phyloP scores from a whole-genome alignment of 1,140 invertebrate species.

The Meloidogyne hapla region DNA sequence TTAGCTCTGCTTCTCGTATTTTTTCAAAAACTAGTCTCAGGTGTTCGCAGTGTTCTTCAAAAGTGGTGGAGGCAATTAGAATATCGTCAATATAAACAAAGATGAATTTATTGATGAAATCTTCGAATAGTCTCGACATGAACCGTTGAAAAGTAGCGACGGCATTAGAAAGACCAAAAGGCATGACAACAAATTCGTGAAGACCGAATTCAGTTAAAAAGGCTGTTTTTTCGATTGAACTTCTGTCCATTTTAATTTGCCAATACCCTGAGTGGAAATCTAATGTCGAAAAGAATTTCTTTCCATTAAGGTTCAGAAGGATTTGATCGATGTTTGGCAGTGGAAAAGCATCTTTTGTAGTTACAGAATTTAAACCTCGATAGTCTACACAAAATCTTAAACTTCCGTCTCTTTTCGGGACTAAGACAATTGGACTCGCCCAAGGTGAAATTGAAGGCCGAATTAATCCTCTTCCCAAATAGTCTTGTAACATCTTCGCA shows the following conservation, averaged over 20 bases:
- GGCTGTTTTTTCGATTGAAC: constrained; percentile 37
- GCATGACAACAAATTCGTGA: constrained; percentile 65
- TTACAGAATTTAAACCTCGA: constrained; percentile 65
- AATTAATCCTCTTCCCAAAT: constrained; percentile 33
- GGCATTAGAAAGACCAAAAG: constrained; percentile 66
- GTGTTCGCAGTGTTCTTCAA: constrained; percentile 53
- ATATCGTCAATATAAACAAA: constrained; percentile 68
- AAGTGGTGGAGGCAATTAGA: constrained; percentile 53
- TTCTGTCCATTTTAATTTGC: constrained; percentile 37
- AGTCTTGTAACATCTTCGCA: constrained; percentile 28
- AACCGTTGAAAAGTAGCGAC: constrained; percentile 67
- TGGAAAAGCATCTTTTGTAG: constrained; percentile 67
- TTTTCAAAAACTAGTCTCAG: constrained; percentile 48
- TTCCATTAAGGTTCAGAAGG: constrained; percentile 59
- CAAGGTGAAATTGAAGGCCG: constrained; percentile 66
- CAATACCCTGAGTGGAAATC: constrained; percentile 55
- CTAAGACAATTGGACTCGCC: constrained; percentile 66
- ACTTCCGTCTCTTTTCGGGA: constrained; percentile 67
- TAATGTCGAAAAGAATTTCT: constrained; percentile 60
- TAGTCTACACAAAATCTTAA: constrained; percentile 67
- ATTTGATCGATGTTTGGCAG: constrained; percentile 67
- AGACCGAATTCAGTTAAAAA: constrained; percentile 55
- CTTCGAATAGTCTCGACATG: constrained; percentile 65
- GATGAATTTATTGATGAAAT: constrained; percentile 32
- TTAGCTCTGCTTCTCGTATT: constrained; percentile 48